phyloP scores from a whole-genome alignment of 2,113 vertebrate genomes.

The Noctilio leporinus region DNA sequence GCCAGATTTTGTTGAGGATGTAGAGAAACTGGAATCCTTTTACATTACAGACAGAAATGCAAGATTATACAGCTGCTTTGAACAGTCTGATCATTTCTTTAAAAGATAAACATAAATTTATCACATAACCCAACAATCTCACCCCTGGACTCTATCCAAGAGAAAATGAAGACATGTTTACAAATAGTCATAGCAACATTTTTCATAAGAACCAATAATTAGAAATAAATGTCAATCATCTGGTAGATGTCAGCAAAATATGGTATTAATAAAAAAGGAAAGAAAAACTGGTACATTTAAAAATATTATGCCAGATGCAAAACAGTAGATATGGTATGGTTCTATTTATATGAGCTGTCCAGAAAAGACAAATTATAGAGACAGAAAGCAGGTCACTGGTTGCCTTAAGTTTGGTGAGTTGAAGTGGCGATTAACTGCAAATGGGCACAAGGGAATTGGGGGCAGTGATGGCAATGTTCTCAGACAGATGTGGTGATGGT shows the following conservation, averaged over 20 bases:
- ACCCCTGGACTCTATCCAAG: not conserved
- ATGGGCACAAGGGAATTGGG: not conserved
- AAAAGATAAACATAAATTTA: not conserved
- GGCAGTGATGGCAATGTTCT: not conserved
- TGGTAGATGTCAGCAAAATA: not conserved
- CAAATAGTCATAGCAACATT: not conserved
- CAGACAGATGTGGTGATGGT: not conserved
- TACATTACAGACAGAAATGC: not conserved
- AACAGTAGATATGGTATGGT: not conserved
- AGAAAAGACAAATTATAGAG: not conserved
- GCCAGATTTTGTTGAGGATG: not conserved
- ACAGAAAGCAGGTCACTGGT: not conserved
- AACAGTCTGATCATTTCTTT: not conserved
- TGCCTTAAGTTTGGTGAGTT: not conserved
- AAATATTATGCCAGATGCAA: not conserved
- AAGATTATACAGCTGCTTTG: not conserved
- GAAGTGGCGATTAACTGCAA: not conserved
- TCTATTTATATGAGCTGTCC: not conserved
- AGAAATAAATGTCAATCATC: not conserved
- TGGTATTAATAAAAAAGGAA: not conserved
- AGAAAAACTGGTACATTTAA: not conserved
- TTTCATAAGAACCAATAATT: not conserved
- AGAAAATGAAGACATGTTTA: not conserved
- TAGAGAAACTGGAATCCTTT: not conserved
- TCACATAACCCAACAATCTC: not conserved